phyloP scores from a whole-genome alignment of 2,113 vertebrate genomes.

The Dipodomys ordii region DNA sequence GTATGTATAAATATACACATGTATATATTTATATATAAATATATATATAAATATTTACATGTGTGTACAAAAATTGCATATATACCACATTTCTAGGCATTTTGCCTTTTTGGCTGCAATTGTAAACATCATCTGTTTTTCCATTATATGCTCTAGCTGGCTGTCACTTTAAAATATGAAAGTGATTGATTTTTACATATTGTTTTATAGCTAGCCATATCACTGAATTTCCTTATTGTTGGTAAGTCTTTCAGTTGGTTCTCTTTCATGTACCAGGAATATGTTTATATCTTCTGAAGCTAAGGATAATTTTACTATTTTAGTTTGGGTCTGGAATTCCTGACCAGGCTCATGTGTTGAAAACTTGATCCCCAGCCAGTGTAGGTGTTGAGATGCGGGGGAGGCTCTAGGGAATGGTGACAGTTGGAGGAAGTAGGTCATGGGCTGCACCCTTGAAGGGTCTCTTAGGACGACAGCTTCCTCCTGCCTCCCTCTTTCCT shows the following conservation, averaged over 20 bases:
- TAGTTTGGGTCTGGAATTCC: background rate
- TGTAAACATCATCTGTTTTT: slow-evolving; percentile 48
- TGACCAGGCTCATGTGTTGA: background rate
- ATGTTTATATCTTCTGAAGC: slow-evolving; percentile 6
- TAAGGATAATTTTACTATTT: background rate
- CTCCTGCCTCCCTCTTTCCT: background rate
- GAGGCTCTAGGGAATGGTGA: background rate
- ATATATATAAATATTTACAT: too few relatives aligned
- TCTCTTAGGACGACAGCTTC: background rate
- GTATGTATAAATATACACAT: too few relatives aligned
- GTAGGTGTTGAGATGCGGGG: background rate
- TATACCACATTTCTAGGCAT: background rate
- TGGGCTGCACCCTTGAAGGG: background rate
- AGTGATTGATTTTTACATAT: slow-evolving; percentile 31
- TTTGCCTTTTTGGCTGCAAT: slow-evolving; percentile 52
- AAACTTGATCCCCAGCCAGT: too few relatives aligned
- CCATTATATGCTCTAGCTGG: slow-evolving; percentile 10
- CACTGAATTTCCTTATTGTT: slow-evolving; percentile 33
- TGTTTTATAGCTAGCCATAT: slow-evolving; percentile 21
- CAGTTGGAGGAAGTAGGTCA: background rate
- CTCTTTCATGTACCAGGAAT: background rate
- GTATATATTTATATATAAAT: too few relatives aligned
- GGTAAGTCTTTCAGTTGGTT: slow-evolving; percentile 20
- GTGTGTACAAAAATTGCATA: too few relatives aligned
- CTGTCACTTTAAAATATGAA: slow-evolving; percentile 60